A percentile compares a stretch with the other conserved stretches of the same genome.
Conservation (phyloP, 2,113 vertebrate genomes). For the Eubucco bourcierii region DNA sequence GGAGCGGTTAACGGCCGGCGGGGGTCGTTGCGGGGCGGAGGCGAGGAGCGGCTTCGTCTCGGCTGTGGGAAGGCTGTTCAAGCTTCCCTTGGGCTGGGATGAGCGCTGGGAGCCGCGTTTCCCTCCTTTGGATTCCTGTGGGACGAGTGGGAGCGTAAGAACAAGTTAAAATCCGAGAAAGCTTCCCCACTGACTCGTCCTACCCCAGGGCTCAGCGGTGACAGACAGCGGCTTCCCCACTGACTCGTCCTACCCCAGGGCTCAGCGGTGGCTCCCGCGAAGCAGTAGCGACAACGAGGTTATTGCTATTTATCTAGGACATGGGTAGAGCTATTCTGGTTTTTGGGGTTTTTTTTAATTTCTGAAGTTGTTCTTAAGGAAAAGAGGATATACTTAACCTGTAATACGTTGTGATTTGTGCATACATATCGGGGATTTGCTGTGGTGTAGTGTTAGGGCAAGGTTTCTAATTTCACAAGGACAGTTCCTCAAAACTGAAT, state of each 20-base stretch:
- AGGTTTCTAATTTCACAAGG: not conserved
- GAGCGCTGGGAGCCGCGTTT: not conserved
- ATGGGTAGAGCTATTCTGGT: not conserved
- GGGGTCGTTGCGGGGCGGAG: no score
- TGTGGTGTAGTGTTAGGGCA: rapidly evolving
- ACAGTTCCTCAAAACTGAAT: rapidly evolving
- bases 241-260: no score
- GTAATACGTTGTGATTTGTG: rapidly evolving
- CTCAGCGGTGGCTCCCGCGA: not conserved
- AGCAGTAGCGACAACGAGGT: no score
- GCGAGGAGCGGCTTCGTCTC: rapidly evolving
- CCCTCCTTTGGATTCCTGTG: rapidly evolving
- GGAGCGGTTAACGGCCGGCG: rapidly evolving
- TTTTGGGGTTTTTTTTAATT: not conserved
- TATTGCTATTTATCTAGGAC: not conserved
- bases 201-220: no score
- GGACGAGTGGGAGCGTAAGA: no score
- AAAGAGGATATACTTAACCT: rapidly evolving
- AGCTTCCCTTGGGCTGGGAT: not conserved
- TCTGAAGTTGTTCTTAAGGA: not conserved
- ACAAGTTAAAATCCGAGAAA: no score
- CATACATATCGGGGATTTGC: rapidly evolving
- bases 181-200: rapidly evolving
- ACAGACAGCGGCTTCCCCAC: no score
- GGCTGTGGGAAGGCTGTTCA: not conserved